These are phyloP conservation scores for Dysdera silvatica DNA, from an alignment of 1,140 invertebrate genomes.

Conservation along the genomic window DNA sequence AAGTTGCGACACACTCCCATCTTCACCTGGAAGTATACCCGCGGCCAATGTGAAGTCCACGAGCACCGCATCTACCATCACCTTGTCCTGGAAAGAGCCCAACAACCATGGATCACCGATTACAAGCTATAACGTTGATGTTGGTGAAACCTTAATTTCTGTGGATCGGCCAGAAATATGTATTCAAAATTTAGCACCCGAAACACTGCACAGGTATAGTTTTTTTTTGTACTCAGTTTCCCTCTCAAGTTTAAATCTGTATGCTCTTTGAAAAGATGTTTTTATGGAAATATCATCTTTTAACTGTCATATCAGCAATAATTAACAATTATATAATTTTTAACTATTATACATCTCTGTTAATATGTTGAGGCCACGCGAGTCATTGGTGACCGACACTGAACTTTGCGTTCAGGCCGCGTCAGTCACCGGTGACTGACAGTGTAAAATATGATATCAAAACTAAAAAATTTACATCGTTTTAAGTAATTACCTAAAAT, in stretches of 20 bases:
- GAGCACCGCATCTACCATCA: constrained; percentile 57
- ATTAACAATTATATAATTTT: too few relatives aligned
- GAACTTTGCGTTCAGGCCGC: too few relatives aligned
- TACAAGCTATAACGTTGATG: constrained; percentile 64
- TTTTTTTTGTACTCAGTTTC: not conserved
- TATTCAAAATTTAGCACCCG: constrained; percentile 49
- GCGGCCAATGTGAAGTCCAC: constrained; percentile 52
- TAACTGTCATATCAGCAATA: too few relatives aligned
- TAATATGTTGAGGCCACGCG: too few relatives aligned
- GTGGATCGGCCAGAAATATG: constrained; percentile 37
- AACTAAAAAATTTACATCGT: too few relatives aligned
- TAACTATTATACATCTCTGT: too few relatives aligned
- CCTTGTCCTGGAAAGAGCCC: constrained; percentile 59
- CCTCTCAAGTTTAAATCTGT: not conserved
- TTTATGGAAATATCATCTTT: too few relatives aligned
- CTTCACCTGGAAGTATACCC: constrained; percentile 60
- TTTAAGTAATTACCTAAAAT: too few relatives aligned
- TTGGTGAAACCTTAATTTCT: constrained; percentile 50
- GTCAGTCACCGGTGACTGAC: too few relatives aligned
- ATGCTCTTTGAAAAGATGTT: not conserved
- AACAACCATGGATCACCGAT: constrained; percentile 61
- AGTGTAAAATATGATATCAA: too few relatives aligned
- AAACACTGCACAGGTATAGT: constrained; percentile 47
- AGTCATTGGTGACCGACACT: too few relatives aligned
- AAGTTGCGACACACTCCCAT: constrained; percentile 58